Percentiles rank a stretch among this genome's conserved stretches.
phyloP scores from a whole-genome alignment of 2,113 vertebrate species.

The Pimephales promelas region DNA sequence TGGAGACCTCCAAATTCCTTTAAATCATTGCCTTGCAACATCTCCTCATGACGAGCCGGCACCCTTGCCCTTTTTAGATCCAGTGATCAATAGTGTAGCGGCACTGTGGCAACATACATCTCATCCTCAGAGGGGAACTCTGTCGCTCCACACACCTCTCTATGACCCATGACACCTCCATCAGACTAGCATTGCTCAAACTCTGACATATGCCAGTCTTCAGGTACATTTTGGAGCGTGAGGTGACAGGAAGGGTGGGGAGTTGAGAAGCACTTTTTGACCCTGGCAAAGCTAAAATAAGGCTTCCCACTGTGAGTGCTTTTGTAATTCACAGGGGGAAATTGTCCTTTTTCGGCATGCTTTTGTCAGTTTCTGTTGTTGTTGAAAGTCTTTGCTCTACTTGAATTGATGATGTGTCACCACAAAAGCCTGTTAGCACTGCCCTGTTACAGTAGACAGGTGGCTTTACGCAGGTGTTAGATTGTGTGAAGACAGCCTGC shows the following conservation, averaged over 20 bases:
- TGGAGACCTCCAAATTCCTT: not conserved
- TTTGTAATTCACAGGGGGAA: conserved; percentile 42
- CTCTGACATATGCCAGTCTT: conserved; percentile 46
- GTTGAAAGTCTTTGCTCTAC: conserved; percentile 43
- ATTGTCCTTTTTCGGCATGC: conserved; percentile 38
- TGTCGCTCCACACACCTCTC: conserved; percentile 31
- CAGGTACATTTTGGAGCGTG: conserved; percentile 25
- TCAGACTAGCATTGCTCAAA: conserved; percentile 35
- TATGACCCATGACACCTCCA: conserved; percentile 18
- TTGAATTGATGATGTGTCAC: conserved; percentile 52
- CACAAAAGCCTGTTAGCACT: conserved; percentile 44
- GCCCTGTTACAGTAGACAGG: conserved; percentile 50
- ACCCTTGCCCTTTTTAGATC: conserved; percentile 41
- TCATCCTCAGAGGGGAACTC: conserved; percentile 31
- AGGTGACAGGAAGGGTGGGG: conserved; percentile 45
- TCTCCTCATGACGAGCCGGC: not conserved
- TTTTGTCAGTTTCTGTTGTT: conserved; percentile 40
- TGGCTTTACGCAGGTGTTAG: conserved; percentile 55
- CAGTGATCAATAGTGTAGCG: conserved; percentile 34
- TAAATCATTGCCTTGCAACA: not conserved
- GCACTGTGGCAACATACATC: conserved; percentile 19
- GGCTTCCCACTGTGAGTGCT: conserved; percentile 30
- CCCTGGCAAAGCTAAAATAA: conserved; percentile 33
- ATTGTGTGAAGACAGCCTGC: conserved; percentile 41
- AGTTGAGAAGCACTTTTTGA: conserved; percentile 37